Percentiles rank a stretch among this genome's conserved stretches.
Evolutionary conservation across 2,113 vertebrate genomes (phyloP).

Genomic region (Mesocricetus auratus): DNA sequence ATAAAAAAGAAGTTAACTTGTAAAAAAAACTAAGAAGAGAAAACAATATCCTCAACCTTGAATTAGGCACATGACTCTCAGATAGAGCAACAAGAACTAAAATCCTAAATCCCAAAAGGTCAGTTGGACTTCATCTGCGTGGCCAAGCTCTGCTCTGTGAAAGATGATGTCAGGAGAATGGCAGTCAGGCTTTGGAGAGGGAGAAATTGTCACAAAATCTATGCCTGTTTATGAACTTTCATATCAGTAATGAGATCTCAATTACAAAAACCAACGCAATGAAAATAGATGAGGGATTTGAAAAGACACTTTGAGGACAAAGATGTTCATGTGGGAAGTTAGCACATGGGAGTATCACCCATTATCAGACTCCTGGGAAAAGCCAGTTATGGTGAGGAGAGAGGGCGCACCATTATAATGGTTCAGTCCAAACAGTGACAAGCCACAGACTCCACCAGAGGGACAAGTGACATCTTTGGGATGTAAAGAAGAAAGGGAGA

Average conservation of each 20-base stretch:
- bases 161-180: background rate
- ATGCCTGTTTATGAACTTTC: background rate
- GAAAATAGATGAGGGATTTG: background rate
- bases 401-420: background rate
- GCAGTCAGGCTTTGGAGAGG: no score
- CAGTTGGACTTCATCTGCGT: background rate
- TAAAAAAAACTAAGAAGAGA: background rate
- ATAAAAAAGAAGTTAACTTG: background rate
- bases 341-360: background rate
- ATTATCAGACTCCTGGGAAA: background rate
- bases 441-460: background rate
- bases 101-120: background rate
- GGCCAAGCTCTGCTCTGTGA: background rate
- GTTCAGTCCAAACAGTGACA: background rate
- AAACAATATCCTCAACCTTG: background rate
- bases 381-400: background rate
- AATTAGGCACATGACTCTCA: background rate
- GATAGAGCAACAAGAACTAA: background rate
- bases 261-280: background rate
- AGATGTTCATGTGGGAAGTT: background rate
- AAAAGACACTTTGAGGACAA: background rate
- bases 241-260: background rate
- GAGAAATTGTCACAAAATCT: background rate
- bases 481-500: background rate
- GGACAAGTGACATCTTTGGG: background rate